These are phyloP conservation scores for Enteromius fasciolatus DNA, from an alignment of 2,797 vertebrate genomes.

Conservation along the genomic window DNA sequence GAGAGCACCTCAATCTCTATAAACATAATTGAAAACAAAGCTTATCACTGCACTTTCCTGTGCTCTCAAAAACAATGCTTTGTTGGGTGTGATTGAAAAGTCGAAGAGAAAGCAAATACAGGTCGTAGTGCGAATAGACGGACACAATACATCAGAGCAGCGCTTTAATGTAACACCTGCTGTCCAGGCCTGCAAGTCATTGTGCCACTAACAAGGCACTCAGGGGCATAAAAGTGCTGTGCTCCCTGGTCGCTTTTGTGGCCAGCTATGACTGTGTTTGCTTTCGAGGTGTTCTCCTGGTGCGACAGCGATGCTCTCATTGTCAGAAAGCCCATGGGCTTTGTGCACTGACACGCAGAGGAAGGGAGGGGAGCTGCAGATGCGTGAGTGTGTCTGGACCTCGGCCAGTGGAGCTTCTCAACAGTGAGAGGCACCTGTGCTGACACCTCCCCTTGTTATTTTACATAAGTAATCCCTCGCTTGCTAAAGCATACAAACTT, in stretches of 20 bases:
- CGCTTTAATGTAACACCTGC: slow-evolving; percentile 77
- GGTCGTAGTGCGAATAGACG: slow-evolving; percentile 62
- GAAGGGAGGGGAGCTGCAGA: slow-evolving; percentile 67
- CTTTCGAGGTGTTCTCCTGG: slow-evolving; percentile 84
- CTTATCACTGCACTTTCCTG: slow-evolving; percentile 54
- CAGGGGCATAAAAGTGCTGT: slow-evolving; percentile 73
- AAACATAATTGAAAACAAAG: slow-evolving; percentile 52
- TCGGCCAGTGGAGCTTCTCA: slow-evolving; percentile 61
- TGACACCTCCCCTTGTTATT: slow-evolving; percentile 60
- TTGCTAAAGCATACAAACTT: slow-evolving; percentile 58
- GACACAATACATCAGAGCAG: slow-evolving; percentile 74
- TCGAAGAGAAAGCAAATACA: slow-evolving; percentile 68
- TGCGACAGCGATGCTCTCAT: slow-evolving; percentile 76
- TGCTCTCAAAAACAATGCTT: slow-evolving; percentile 65
- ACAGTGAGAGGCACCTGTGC: slow-evolving; percentile 75
- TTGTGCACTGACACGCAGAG: slow-evolving; percentile 83
- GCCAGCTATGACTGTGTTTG: slow-evolving; percentile 74
- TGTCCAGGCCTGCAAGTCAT: slow-evolving; percentile 62
- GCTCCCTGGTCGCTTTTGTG: slow-evolving; percentile 72
- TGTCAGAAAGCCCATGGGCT: slow-evolving; percentile 73
- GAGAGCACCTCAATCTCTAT: slow-evolving; percentile 29
- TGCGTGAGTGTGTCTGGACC: slow-evolving; percentile 74
- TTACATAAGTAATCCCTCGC: slow-evolving; percentile 63
- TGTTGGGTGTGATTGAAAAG: slow-evolving; percentile 69
- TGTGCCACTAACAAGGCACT: slow-evolving; percentile 65